These are phyloP conservation scores for Indicator indicator DNA, from an alignment of 2,113 vertebrate genomes.

Conservation along the genomic window DNA sequence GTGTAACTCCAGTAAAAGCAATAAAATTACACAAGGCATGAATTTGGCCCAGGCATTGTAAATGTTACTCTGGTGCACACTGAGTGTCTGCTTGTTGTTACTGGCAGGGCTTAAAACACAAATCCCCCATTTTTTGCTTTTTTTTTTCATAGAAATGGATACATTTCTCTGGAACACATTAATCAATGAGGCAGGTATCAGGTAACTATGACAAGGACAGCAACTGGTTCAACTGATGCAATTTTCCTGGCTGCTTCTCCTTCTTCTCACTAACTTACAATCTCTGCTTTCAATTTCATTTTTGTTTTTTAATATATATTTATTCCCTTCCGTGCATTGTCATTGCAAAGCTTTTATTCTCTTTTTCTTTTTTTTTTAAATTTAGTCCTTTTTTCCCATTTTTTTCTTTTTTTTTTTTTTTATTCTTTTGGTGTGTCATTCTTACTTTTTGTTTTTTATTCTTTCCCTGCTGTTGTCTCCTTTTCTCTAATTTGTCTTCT, in stretches of 20 bases:
- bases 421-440: no score
- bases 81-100: constrained; percentile 54
- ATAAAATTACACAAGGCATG: constrained; percentile 73
- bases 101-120: constrained; percentile 43
- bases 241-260: neutral
- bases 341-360: neutral
- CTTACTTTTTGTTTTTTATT: no score
- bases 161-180: constrained; percentile 55
- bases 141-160: constrained; percentile 40
- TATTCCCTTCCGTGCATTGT: constrained; percentile 20
- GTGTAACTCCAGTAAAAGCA: constrained; percentile 72
- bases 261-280: constrained; percentile 12
- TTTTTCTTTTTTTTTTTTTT: neutral
- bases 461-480: constrained; percentile 1
- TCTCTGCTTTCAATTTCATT: constrained; percentile 4
- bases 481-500: constrained; percentile 74
- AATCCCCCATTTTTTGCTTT: constrained; percentile 14
- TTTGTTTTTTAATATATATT: neutral
- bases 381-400: no score
- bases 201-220: constrained; percentile 46
- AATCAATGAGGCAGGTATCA: constrained; percentile 64
- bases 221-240: neutral
- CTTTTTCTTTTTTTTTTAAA: neutral
- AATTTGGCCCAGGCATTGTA: constrained; percentile 69
- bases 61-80: constrained; percentile 70